phyloP scores from a whole-genome alignment of 2,888 invertebrate genomes.

The Pediacus dermestoides region DNA sequence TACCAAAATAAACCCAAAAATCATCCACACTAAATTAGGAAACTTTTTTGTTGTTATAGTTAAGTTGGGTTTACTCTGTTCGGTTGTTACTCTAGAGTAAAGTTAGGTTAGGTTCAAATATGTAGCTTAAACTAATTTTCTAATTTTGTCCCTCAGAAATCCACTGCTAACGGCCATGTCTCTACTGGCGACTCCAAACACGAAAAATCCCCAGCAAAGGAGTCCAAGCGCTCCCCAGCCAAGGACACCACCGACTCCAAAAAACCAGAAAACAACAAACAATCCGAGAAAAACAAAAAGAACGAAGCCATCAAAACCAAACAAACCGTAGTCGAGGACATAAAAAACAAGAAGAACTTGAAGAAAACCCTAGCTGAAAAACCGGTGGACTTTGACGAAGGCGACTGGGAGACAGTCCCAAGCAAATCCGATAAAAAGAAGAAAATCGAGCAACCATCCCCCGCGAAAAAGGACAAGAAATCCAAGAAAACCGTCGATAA shows the following conservation, averaged over 20 bases:
- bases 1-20: too few relatives aligned
- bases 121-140: background rate
- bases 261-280: conserved; percentile 30
- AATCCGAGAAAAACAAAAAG: conserved; percentile 51
- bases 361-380: conserved; percentile 61
- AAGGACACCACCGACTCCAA: conserved; percentile 52
- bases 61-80: too few relatives aligned
- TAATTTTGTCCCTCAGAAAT: conserved; percentile 51
- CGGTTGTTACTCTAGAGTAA: too few relatives aligned
- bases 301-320: conserved; percentile 49
- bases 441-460: conserved; percentile 51
- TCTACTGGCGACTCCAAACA: conserved; percentile 56
- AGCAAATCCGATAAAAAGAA: conserved; percentile 72
- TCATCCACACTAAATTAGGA: too few relatives aligned
- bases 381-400: conserved; percentile 70
- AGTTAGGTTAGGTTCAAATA: too few relatives aligned
- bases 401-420: conserved; percentile 70
- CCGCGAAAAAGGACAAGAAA: conserved; percentile 46
- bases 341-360: conserved; percentile 48
- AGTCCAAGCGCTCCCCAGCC: conserved; percentile 49
- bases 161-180: conserved; percentile 61
- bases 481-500: conserved; percentile 42
- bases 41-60: too few relatives aligned
- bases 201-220: conserved; percentile 58
- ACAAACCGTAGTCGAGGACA: conserved; percentile 36